These are phyloP conservation scores for Cyclargus thomasi DNA, from an alignment of 1,140 invertebrate genomes.

Conservation along the genomic window DNA sequence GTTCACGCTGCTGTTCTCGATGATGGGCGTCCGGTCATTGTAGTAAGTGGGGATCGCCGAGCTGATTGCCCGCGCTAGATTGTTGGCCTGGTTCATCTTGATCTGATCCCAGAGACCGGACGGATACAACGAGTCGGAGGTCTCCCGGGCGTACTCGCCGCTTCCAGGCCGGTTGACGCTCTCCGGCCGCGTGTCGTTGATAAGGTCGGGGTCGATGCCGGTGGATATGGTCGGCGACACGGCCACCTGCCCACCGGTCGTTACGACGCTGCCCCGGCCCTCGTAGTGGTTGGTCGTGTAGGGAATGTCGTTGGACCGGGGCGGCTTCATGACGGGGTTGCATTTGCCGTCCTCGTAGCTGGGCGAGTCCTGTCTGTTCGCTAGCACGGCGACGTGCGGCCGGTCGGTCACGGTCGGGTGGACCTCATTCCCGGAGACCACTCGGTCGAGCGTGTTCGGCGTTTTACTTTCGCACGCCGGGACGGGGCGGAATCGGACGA, in stretches of 20 bases:
- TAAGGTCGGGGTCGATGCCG: slow-evolving; percentile 87
- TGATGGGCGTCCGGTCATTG: slow-evolving; percentile 85
- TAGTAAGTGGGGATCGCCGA: slow-evolving; percentile 76
- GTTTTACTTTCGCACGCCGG: slow-evolving; percentile 85
- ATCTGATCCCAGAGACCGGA: slow-evolving; percentile 81
- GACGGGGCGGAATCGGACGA: slow-evolving; percentile 81
- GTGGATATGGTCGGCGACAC: slow-evolving; percentile 79
- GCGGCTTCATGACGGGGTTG: slow-evolving; percentile 82
- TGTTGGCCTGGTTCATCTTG: slow-evolving; percentile 66
- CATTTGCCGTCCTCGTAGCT: slow-evolving; percentile 75
- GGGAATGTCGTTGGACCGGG: slow-evolving; percentile 78
- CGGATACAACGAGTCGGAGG: slow-evolving; percentile 81
- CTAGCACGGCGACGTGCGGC: slow-evolving; percentile 62
- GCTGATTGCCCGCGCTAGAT: slow-evolving; percentile 74
- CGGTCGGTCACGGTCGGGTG: slow-evolving; percentile 71
- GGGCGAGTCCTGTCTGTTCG: slow-evolving; percentile 59
- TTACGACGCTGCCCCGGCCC: slow-evolving; percentile 77
- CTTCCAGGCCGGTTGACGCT: slow-evolving; percentile 75
- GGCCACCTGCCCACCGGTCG: slow-evolving; percentile 76
- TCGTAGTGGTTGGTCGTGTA: slow-evolving; percentile 80
- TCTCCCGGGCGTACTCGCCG: slow-evolving; percentile 82
- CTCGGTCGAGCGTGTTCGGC: slow-evolving; percentile 81
- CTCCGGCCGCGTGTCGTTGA: slow-evolving; percentile 83
- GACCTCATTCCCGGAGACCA: slow-evolving; percentile 78
- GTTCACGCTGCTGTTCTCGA: slow-evolving; percentile 79